Base-by-base conservation (phyloP, 2,113 vertebrate species). In the Rhinichthys klamathensis region DNA sequence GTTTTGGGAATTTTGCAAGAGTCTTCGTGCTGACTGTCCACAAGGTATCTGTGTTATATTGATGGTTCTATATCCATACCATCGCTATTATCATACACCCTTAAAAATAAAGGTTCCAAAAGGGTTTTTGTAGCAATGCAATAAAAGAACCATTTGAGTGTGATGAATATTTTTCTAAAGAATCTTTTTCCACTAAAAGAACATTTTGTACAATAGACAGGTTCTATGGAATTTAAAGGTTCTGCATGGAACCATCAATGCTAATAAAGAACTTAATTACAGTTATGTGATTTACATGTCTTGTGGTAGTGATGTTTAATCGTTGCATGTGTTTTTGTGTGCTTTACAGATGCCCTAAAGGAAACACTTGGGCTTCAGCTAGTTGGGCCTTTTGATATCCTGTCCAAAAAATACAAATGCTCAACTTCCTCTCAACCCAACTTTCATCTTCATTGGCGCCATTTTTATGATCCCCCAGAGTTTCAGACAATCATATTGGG, bases 401-500 rank as follows among this genome's bases (percentile, higher is more conserved):
- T 99, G 84, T 94, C 96, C 35, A 97, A 96, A 90, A 97, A 94
- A 91, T 96, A 98, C 85, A 96, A 94, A 93, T 90, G 83, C 65
- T 89, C 91, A 25, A 94, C 92, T 76, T 94, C 94, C 63, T 85
- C 92, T 85, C 88, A 93, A 54, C 90, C 95, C 13, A 95, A 98
- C 91, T 97, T 96, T 91, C 94, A 92, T 87, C 95, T 99, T 90
- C 98, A 99, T 85, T 99, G 97, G 97, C 95, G 98, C 85, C 96
- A 97, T 92, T 98, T 96, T 87, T 99, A 98, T 78, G 98, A 99
- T 91, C 98, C 98, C 2, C 98, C 98, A 9, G 98, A 99, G 93
- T 97, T 98, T 88, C 98, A 99, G 92, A 99, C 98, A 27, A 92
- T 99, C 83, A 92, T 98, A 83, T 88, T 88, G 21, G 97, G 96